Conservation (phyloP, 2,888 invertebrate species). For the Pseudanteris insignis region DNA sequence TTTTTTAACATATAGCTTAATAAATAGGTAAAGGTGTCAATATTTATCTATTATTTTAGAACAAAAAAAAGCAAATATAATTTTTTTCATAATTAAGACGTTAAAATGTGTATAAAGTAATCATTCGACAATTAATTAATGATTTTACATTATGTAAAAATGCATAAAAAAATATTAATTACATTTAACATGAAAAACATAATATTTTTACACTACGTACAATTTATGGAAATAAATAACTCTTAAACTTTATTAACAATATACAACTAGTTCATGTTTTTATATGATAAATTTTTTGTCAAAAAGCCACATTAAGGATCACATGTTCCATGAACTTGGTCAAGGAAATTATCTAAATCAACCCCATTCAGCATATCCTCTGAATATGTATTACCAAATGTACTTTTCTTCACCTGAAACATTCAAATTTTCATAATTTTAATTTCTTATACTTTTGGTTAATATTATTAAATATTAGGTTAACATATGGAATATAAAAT, state of each 20-base stretch:
- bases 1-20: too few relatives aligned
- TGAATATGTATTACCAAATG: constrained; percentile 11
- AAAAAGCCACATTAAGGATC: constrained; percentile 20
- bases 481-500: too few relatives aligned
- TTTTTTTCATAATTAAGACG: too few relatives aligned
- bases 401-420: constrained; percentile 4
- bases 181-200: constrained; percentile 1
- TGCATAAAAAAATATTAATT: neutral
- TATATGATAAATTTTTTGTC: neutral
- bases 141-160: neutral
- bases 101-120: too few relatives aligned
- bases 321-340: constrained; percentile 26
- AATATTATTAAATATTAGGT: too few relatives aligned
- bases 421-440: too few relatives aligned
- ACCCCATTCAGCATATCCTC: constrained; percentile 23
- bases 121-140: too few relatives aligned
- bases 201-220: constrained; percentile 2
- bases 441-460: too few relatives aligned
- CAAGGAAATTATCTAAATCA: constrained; percentile 32
- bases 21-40: too few relatives aligned
- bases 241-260: constrained; percentile 21
- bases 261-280: constrained; percentile 5
- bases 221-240: constrained; percentile 30
- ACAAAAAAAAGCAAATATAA: too few relatives aligned
- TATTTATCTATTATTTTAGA: too few relatives aligned